Percentiles rank a stretch among this genome's conserved stretches.
These are phyloP conservation scores for Embiotoca jacksoni DNA, from an alignment of 2,113 vertebrate genomes.

Conservation along the genomic window DNA sequence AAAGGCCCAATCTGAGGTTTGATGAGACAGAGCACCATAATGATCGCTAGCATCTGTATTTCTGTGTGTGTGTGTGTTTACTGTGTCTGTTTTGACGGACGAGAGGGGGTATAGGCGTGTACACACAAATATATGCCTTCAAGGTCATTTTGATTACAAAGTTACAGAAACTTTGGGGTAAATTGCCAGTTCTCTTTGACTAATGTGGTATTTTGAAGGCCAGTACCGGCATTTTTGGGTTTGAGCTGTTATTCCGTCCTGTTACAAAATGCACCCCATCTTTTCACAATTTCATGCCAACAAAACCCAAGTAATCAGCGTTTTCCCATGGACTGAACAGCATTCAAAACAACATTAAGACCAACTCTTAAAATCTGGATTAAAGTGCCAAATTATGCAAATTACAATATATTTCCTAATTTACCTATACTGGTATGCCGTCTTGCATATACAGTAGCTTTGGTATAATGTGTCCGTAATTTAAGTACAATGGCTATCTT, in stretches of 20 bases:
- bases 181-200: constrained; percentile 37
- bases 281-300: constrained; percentile 34
- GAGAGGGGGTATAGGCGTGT: constrained; percentile 32
- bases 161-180: constrained; percentile 45
- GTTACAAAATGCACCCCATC: constrained; percentile 12
- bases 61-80: constrained; percentile 39
- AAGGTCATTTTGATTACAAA: constrained; percentile 56
- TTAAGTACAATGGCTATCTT: too few relatives aligned
- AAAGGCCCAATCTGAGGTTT: constrained; percentile 61
- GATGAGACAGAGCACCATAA: constrained; percentile 62
- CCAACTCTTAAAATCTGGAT: constrained; percentile 5
- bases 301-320: constrained; percentile 13
- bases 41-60: constrained; percentile 67
- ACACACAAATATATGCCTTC: constrained; percentile 37
- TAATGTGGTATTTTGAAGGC: constrained; percentile 53
- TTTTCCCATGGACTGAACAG: constrained; percentile 11
- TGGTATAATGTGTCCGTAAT: too few relatives aligned
- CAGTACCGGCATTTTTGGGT: constrained; percentile 30
- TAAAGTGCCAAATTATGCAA: neutral
- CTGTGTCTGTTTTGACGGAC: constrained; percentile 34
- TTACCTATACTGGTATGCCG: too few relatives aligned
- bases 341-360: constrained; percentile 1
- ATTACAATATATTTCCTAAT: neutral
- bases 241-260: constrained; percentile 29
- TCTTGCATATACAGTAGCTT: too few relatives aligned